Conservation (phyloP, 2,888 invertebrate species). For the Lochmaea capreae region DNA sequence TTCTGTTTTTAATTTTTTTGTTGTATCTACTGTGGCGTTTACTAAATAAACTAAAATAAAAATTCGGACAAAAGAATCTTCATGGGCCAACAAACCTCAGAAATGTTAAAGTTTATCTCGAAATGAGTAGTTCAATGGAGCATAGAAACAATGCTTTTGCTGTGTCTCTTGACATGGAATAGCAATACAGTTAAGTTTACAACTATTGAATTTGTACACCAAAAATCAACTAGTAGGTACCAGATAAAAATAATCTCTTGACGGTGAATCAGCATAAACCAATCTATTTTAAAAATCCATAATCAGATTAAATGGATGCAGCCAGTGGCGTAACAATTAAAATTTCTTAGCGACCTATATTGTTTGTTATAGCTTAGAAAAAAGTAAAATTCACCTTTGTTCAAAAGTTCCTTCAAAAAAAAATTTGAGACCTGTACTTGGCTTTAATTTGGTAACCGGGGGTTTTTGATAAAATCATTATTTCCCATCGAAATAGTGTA, state of each 20-base stretch:
- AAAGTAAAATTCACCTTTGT: no score
- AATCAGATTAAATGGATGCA: conserved; percentile 21
- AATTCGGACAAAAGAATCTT: conserved; percentile 16
- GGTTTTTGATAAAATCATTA: no score
- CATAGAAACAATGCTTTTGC: conserved; percentile 22
- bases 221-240: conserved; percentile 17
- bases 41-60: background rate
- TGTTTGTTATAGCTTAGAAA: no score
- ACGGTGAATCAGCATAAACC: conserved; percentile 22
- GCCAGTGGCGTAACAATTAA: background rate
- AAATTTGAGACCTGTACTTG: no score
- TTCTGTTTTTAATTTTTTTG: background rate
- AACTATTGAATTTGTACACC: conserved; percentile 25
- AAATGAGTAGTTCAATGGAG: conserved; percentile 25
- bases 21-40: background rate
- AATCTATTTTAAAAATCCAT: conserved; percentile 19
- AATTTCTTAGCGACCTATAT: background rate
- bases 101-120: conserved; percentile 27
- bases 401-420: no score
- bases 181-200: conserved; percentile 30
- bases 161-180: conserved; percentile 20
- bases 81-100: conserved; percentile 22
- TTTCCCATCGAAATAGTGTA: no score
- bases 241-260: conserved; percentile 22
- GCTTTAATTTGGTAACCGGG: no score